A percentile compares a stretch with the other conserved stretches of the same genome.
phyloP scores from a whole-genome alignment of 2,888 invertebrate species.

The Cheilosia vernalis region DNA sequence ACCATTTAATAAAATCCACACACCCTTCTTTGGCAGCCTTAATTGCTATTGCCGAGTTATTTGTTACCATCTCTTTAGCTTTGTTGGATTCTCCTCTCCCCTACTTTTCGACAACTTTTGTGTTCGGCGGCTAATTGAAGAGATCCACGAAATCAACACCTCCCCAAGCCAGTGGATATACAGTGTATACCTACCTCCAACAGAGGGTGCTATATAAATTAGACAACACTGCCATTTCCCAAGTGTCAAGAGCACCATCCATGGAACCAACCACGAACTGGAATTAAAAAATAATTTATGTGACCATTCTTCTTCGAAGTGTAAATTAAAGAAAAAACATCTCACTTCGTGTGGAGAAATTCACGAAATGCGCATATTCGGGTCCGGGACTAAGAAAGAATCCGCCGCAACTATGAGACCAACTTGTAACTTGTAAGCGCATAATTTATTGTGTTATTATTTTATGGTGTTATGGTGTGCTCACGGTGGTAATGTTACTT shows the following conservation, averaged over 20 bases:
- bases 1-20: too few species aligned
- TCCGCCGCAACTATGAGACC: conserved; percentile 1
- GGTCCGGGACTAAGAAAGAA: conserved; percentile 27
- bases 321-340: conserved; percentile 58
- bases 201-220: conserved; percentile 27
- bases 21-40: too few species aligned
- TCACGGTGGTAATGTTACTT: conserved; percentile 46
- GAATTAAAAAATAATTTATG: conserved; percentile 68
- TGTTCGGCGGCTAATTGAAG: too few species aligned
- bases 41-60: too few species aligned
- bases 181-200: background rate
- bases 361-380: conserved; percentile 47
- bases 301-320: conserved; percentile 51
- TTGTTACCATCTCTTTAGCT: too few species aligned
- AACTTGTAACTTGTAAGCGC: conserved; percentile 19
- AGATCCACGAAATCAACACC: conserved; percentile 23
- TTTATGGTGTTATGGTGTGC: conserved; percentile 61
- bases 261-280: conserved; percentile 20
- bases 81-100: too few species aligned
- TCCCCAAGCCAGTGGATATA: conserved; percentile 3
- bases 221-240: conserved; percentile 30
- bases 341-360: conserved; percentile 41
- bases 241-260: conserved; percentile 21
- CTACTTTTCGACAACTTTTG: too few species aligned
- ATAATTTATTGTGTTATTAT: conserved; percentile 63